These are phyloP conservation scores for Pipistrellus nathusii DNA, from an alignment of 2,797 vertebrate genomes.

Conservation along the genomic window DNA sequence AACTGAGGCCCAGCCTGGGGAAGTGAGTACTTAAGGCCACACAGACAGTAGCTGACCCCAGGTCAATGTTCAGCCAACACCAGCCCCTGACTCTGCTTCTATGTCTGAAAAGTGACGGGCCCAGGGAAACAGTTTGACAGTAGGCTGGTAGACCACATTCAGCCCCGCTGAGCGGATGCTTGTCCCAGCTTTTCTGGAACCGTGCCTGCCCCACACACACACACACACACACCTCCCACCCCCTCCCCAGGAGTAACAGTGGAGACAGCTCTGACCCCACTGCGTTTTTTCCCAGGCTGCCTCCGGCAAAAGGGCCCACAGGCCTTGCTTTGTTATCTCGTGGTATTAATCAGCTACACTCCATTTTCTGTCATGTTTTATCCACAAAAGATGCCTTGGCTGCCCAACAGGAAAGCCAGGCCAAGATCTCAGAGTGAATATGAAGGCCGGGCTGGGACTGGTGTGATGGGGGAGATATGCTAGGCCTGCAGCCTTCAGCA, in stretches of 20 bases:
- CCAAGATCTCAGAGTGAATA: constrained; percentile 52
- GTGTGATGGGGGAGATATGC: not conserved
- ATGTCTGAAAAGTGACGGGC: not conserved
- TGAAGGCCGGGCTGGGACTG: constrained; percentile 1
- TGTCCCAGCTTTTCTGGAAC: not conserved
- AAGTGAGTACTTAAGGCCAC: not conserved
- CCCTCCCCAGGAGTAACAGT: not conserved
- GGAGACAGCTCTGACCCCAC: not conserved
- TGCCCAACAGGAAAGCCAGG: constrained; percentile 70
- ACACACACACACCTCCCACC: not conserved
- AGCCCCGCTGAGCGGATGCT: not conserved
- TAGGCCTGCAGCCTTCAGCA: not conserved
- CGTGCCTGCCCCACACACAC: fast-evolving
- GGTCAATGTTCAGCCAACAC: not conserved
- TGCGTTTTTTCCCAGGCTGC: constrained; percentile 80
- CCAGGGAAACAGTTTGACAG: not conserved
- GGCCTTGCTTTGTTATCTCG: constrained; percentile 75
- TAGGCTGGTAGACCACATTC: not conserved
- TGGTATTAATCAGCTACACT: constrained; percentile 72
- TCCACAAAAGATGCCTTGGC: constrained; percentile 75
- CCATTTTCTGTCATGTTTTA: constrained; percentile 81
- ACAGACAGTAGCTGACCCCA: not conserved
- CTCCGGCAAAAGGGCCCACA: constrained; percentile 77
- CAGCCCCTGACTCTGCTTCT: not conserved
- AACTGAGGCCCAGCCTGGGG: not conserved